Evolutionary conservation across 2,797 vertebrate genomes (phyloP).

Genomic region (Cossypha dichroa): DNA sequence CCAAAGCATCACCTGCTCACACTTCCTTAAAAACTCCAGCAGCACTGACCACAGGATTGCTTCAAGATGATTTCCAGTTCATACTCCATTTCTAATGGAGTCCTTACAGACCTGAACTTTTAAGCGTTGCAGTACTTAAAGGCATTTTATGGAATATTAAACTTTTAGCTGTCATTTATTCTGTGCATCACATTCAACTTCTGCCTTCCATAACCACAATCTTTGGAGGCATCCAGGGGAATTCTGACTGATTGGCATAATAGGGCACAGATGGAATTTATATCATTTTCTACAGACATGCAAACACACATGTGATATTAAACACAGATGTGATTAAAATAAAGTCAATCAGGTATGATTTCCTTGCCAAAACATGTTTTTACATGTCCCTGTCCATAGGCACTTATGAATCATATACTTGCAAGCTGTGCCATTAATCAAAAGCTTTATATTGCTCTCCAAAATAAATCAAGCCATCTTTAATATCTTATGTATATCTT

Average conservation of each 20-base stretch:
- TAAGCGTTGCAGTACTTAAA: background rate
- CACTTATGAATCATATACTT: background rate
- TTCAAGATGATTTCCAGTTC: background rate
- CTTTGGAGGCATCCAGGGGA: background rate
- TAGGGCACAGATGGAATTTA: background rate
- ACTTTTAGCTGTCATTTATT: background rate
- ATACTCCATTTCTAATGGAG: background rate
- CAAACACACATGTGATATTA: fast-evolving
- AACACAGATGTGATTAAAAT: background rate
- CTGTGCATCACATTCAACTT: background rate
- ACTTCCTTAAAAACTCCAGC: background rate
- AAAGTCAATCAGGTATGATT: background rate
- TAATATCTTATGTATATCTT: background rate
- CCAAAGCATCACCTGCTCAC: background rate
- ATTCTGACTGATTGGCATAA: background rate
- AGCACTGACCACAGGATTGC: background rate
- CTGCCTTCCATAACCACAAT: background rate
- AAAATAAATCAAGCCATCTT: background rate
- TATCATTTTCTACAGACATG: background rate
- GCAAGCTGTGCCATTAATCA: background rate
- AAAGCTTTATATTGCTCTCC: background rate
- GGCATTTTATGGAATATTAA: background rate
- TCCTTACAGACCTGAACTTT: background rate
- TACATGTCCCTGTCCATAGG: background rate
- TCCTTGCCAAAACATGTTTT: background rate